Percentiles rank a stretch among this genome's conserved stretches.
Conservation (phyloP, 1,140 invertebrate genomes). For the Lethrus apterus region DNA sequence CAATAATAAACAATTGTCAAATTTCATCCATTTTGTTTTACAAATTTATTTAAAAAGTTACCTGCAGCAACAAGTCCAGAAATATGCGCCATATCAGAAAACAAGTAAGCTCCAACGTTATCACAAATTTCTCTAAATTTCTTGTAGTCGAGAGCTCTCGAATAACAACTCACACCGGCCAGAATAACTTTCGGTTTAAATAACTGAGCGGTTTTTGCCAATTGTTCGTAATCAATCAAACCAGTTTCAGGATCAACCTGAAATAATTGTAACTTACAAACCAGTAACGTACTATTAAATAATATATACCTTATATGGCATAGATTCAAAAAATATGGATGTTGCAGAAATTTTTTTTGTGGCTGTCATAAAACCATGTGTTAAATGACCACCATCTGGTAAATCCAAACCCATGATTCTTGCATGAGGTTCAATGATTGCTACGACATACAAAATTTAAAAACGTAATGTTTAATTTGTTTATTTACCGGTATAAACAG, state of each 20-base stretch:
- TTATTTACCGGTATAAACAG: constrained; percentile 68
- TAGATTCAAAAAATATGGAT: constrained; percentile 96
- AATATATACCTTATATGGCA: constrained; percentile 93
- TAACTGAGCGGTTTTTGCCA: constrained; percentile 72
- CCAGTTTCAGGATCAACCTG: constrained; percentile 73
- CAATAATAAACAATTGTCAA: no score
- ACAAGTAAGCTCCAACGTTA: constrained; percentile 77
- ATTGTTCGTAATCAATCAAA: constrained; percentile 88
- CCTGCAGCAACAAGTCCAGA: constrained; percentile 85
- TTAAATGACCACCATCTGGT: constrained; percentile 94
- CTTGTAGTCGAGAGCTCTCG: constrained; percentile 78
- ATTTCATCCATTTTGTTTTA: no score
- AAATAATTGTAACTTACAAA: not conserved
- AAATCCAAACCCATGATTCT: constrained; percentile 95
- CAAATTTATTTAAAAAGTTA: constrained; percentile 8
- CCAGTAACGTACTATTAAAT: no score
- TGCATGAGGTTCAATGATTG: constrained; percentile 80
- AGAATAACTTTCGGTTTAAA: constrained; percentile 93
- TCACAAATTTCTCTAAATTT: constrained; percentile 84
- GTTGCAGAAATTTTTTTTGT: constrained; percentile 94
- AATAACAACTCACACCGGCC: constrained; percentile 88
- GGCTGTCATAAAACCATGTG: constrained; percentile 87
- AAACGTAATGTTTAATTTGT: no score
- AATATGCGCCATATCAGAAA: constrained; percentile 95
- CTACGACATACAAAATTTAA: no score